These are phyloP conservation scores for Eurosta solidaginis DNA, from an alignment of 1,140 invertebrate species.

Conservation along the genomic window DNA sequence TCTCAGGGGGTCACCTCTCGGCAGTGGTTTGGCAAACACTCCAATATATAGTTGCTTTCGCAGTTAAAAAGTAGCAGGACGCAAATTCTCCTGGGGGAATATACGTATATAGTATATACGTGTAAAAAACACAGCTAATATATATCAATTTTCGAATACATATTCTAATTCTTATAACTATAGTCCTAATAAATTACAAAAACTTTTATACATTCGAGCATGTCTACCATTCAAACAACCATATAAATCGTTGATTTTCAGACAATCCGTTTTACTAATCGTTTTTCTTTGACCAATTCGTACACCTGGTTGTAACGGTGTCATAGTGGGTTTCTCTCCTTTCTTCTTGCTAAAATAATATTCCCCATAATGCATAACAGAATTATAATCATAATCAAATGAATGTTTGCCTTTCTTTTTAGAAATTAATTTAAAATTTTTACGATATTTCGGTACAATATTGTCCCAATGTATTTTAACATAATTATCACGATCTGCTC, in stretches of 20 bases:
- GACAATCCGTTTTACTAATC: conserved; percentile 71
- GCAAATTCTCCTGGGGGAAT: too few relatives aligned
- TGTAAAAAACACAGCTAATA: neutral
- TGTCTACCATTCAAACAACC: conserved; percentile 63
- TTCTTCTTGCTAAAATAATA: conserved; percentile 62
- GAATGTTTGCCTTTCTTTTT: conserved; percentile 71
- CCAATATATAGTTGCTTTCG: too few relatives aligned
- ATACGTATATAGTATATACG: too few relatives aligned
- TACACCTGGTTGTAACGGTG: conserved; percentile 61
- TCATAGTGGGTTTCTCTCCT: conserved; percentile 62
- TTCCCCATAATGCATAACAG: conserved; percentile 76
- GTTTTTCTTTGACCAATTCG: conserved; percentile 69
- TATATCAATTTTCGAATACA: neutral
- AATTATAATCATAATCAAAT: conserved; percentile 73
- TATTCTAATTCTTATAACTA: conserved; percentile 43
- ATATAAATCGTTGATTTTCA: conserved; percentile 74
- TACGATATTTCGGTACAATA: conserved; percentile 67
- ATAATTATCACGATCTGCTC: conserved; percentile 77
- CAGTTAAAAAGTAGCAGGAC: too few relatives aligned
- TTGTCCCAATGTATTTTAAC: conserved; percentile 76
- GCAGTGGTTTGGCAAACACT: too few relatives aligned
- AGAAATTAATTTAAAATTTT: conserved; percentile 72
- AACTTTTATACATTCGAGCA: conserved; percentile 66
- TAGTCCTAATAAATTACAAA: conserved; percentile 67
- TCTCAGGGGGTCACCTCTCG: too few relatives aligned